Percentiles rank a stretch among this genome's conserved stretches.
Conservation (phyloP, 2,888 invertebrate genomes). For the Neoscelio sp. region DNA sequence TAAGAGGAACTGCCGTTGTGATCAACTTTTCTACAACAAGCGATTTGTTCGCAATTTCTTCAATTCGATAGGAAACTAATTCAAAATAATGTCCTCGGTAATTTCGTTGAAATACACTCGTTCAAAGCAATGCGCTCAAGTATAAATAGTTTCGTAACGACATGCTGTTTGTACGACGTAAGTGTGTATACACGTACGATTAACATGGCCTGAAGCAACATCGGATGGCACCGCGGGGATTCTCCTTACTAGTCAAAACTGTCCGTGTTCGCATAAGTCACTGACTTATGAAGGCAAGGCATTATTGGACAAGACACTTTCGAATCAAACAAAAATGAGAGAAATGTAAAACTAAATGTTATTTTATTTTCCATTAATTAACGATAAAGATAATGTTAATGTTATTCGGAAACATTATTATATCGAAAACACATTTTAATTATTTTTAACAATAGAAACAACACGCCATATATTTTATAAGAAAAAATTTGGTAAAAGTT, state of each 20-base stretch:
- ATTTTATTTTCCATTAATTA: too few relatives aligned
- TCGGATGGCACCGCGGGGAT: conserved; percentile 73
- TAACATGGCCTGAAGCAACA: conserved; percentile 70
- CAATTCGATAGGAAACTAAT: neutral
- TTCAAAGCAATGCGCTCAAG: conserved; percentile 39
- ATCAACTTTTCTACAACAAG: too few relatives aligned
- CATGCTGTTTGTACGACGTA: conserved; percentile 52
- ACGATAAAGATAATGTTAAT: too few relatives aligned
- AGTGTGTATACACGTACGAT: conserved; percentile 71
- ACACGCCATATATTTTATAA: too few relatives aligned
- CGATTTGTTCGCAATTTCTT: neutral
- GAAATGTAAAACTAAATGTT: too few relatives aligned
- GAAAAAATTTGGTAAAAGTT: too few relatives aligned
- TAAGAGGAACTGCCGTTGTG: too few relatives aligned
- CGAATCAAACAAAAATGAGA: conserved; percentile 46
- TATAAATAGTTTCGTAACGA: conserved; percentile 64
- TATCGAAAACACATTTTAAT: too few relatives aligned
- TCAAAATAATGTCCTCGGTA: neutral
- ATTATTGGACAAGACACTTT: conserved; percentile 65
- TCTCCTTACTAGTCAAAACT: conserved; percentile 72
- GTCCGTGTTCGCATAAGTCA: conserved; percentile 71
- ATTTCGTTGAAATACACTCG: conserved; percentile 46
- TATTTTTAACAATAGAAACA: too few relatives aligned
- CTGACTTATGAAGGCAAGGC: conserved; percentile 72
- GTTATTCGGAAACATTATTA: too few relatives aligned